A percentile compares a stretch with the other conserved stretches of the same genome.
phyloP scores from a whole-genome alignment of 2,888 invertebrate species.

The Cordylochernes scorpioides region DNA sequence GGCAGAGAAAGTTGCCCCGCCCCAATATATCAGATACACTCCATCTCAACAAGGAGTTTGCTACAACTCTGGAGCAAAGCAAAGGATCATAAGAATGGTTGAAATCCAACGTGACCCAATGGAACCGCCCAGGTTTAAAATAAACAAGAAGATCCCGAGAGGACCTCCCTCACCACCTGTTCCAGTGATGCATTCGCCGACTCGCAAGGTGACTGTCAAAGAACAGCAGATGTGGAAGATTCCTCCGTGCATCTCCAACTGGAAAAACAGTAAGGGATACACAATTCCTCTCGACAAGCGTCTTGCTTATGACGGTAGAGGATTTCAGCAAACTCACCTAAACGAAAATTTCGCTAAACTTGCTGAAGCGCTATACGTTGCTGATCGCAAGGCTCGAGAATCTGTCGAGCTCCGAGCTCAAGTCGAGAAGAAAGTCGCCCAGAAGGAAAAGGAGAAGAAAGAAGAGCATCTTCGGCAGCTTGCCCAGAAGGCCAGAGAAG shows the following conservation, averaged over 20 bases:
- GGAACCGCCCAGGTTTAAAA: constrained; percentile 89
- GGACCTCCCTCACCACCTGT: constrained; percentile 97
- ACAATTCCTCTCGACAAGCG: constrained; percentile 94
- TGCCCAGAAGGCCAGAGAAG: constrained; percentile 83
- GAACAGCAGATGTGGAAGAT: constrained; percentile 99
- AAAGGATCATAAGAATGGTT: constrained; percentile 81
- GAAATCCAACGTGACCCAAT: constrained; percentile 86
- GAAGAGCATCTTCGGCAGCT: constrained; percentile 74
- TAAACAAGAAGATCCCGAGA: constrained; percentile 93
- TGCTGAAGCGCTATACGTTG: constrained; percentile 88
- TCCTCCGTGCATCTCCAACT: constrained; percentile 94
- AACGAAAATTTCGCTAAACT: constrained; percentile 98
- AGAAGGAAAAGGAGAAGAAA: constrained; percentile 91
- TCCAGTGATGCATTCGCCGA: constrained; percentile 92
- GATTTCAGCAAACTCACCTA: constrained; percentile 84
- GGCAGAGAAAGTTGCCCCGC: constrained; percentile 71
- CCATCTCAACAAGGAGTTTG: constrained; percentile 83
- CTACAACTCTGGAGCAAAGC: constrained; percentile 89
- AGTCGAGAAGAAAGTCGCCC: constrained; percentile 78
- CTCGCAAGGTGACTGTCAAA: constrained; percentile 84
- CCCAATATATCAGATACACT: constrained; percentile 82
- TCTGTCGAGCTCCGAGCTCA: constrained; percentile 90
- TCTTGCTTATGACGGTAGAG: constrained; percentile 88
- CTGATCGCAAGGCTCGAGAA: constrained; percentile 84
- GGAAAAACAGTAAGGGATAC: constrained; percentile 95